Base-by-base conservation (phyloP, 2,888 invertebrate species). In the Harpalus rufipes region DNA sequence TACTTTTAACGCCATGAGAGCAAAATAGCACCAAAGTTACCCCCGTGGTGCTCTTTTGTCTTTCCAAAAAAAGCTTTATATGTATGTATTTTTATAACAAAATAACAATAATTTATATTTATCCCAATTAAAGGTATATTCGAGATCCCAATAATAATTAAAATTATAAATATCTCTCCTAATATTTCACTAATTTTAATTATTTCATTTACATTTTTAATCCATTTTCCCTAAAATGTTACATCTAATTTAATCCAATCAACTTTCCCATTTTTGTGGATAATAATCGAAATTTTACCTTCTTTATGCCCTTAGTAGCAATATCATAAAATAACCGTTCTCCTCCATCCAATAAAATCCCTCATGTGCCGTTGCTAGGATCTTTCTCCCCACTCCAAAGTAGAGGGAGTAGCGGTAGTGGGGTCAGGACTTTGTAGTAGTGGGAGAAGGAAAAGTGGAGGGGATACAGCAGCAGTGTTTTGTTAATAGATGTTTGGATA, bases 261-360 rank as follows among this genome's bases (percentile, higher is more conserved):
- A 51, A 8, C 44, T 12, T 10, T 51, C 44, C 44, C 44, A 12
- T 51, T 32, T 32, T 32, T 32, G 32, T 32, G 32, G 32, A 6
- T 32, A 32, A 32, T 32, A 32, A 32, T 32, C 32, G 32, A 5
- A 32, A 5, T 32, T 56, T 76, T 76, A 76, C 21, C 25, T 59
- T 78, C 59, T 58, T 78, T 61, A 80, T 61, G 21, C 44, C 32
- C 16, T 80, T 80, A 80, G 63, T 18, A 21, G 18, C 41, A 0
- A 32, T 61, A 80, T 44, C 80, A 80, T 80, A 80, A 80, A 80
- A 80, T 80, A 80, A 80, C 61, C 63, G 80, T 41, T 16, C 59
- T 7, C 12, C n/a, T 4, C 21, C 12, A 80, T 80, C 80, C 80
- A 80, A 80, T 80, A 80, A 80, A 63, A 80, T 58, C 80, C 21